Evolutionary conservation across 2,113 vertebrate species (phyloP).

Genomic region (Prinia subflava): DNA sequence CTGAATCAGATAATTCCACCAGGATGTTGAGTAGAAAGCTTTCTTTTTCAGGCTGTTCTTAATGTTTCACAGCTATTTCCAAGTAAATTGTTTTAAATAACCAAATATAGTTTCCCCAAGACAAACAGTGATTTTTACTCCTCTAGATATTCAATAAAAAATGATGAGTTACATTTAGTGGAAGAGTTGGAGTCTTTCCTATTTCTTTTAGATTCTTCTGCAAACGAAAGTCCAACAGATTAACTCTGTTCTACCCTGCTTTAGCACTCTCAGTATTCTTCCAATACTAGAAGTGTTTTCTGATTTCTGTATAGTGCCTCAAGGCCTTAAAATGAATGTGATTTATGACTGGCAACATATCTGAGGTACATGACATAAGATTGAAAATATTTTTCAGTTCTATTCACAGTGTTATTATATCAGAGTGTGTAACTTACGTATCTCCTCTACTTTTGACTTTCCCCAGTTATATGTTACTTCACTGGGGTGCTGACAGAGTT

Average conservation of each 20-base stretch:
- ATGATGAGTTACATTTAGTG: background rate
- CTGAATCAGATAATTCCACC: slow-evolving; percentile 6
- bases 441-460: background rate
- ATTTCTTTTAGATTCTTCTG: background rate
- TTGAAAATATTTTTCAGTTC: background rate
- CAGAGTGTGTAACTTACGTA: background rate
- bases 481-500: background rate
- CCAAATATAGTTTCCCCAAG: background rate
- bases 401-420: background rate
- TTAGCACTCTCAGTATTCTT: background rate
- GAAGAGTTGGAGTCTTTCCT: background rate
- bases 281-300: background rate
- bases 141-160: slow-evolving; percentile 7
- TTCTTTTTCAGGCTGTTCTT: background rate
- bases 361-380: background rate
- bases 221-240: background rate
- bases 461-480: background rate
- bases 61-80: background rate
- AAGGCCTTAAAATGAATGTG: background rate
- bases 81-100: slow-evolving; percentile 36
- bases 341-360: background rate
- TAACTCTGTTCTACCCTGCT: background rate
- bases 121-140: background rate
- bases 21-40: background rate
- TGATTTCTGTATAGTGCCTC: background rate